Conservation (phyloP, 2,113 vertebrate genomes). For the Ranitomeya imitator region DNA sequence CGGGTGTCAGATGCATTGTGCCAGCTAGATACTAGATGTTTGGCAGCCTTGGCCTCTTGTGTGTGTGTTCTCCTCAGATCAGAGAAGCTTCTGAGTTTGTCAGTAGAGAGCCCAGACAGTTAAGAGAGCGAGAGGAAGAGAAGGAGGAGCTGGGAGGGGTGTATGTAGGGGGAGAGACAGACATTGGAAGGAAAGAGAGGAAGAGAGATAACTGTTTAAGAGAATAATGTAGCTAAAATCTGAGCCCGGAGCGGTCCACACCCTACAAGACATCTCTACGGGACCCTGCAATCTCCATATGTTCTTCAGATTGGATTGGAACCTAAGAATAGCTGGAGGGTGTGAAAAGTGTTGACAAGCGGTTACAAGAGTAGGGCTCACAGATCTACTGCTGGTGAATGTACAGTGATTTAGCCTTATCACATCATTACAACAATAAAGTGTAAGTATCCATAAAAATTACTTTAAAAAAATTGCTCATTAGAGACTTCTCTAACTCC, state of each 20-base stretch:
- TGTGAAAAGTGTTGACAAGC: neutral
- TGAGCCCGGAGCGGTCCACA: constrained; percentile 37
- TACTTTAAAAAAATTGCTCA: too few relatives aligned
- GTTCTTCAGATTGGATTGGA: neutral
- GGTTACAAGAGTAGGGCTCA: neutral
- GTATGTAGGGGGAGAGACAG: constrained; percentile 20
- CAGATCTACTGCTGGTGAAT: neutral
- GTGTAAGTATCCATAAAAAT: too few relatives aligned
- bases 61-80: neutral
- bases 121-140: constrained; percentile 49
- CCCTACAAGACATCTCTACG: constrained; percentile 30
- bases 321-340: neutral
- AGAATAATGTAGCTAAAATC: constrained; percentile 45
- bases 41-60: neutral
- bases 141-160: constrained; percentile 19
- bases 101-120: constrained; percentile 15
- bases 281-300: constrained; percentile 50
- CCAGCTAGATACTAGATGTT: neutral
- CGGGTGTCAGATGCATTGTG: constrained; percentile 51
- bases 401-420: neutral
- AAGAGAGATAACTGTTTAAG: constrained; percentile 36
- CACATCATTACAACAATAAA: neutral
- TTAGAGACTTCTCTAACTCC: too few relatives aligned
- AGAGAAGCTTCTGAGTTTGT: constrained; percentile 8
- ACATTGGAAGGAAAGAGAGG: constrained; percentile 36